Evolutionary conservation across 2,797 vertebrate genomes (phyloP).

Genomic region (Argentina silus): DNA sequence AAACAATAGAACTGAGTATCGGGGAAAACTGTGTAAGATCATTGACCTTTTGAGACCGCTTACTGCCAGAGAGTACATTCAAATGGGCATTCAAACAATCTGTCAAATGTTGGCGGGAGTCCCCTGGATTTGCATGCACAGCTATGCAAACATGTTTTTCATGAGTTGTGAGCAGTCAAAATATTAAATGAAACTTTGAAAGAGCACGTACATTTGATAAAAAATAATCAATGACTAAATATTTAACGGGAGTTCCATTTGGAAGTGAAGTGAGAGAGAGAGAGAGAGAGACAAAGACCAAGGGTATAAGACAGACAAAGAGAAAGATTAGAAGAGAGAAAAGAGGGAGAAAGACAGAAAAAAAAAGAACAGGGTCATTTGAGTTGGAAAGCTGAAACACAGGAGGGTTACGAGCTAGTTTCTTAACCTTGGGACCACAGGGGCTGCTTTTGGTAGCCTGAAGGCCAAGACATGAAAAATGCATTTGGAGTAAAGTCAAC

Average conservation of each 20-base stretch:
- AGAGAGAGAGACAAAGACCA: not conserved
- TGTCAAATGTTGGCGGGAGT: slow-evolving; percentile 12
- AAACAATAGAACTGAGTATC: slow-evolving; percentile 1
- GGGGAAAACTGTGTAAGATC: slow-evolving; percentile 3
- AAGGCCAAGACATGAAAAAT: slow-evolving; percentile 50
- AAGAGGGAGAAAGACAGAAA: not conserved
- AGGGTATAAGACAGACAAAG: not conserved
- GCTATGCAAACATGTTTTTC: slow-evolving; percentile 24
- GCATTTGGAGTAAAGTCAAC: slow-evolving; percentile 45
- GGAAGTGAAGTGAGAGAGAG: not conserved
- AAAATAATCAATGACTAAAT: not conserved
- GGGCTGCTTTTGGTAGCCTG: slow-evolving; percentile 30
- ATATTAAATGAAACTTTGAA: not conserved
- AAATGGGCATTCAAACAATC: slow-evolving; percentile 41
- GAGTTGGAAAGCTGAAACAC: slow-evolving; percentile 34
- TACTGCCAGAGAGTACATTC: slow-evolving; percentile 33
- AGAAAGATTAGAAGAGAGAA: not conserved
- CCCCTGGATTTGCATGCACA: slow-evolving; percentile 37
- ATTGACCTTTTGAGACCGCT: slow-evolving; percentile 33
- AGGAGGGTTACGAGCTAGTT: slow-evolving; percentile 32
- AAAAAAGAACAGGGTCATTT: slow-evolving; percentile 5
- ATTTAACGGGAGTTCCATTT: not conserved
- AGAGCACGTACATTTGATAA: not conserved
- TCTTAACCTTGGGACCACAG: slow-evolving; percentile 44
- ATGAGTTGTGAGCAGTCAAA: not conserved